These are phyloP conservation scores for Oenanthe melanoleuca DNA, from an alignment of 2,113 vertebrate genomes.

Conservation along the genomic window DNA sequence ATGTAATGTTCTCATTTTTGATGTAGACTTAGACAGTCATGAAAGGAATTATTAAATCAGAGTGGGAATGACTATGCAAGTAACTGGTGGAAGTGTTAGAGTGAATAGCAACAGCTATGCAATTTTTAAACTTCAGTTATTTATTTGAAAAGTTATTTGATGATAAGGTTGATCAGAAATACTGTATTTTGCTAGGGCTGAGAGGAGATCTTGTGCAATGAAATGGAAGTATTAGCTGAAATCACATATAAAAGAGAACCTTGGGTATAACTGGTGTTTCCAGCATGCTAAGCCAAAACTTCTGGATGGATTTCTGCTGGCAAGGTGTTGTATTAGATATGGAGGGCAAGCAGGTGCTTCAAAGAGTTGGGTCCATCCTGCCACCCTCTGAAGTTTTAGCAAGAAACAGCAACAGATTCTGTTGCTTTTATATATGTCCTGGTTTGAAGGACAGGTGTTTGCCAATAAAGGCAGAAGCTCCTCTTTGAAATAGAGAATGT, in stretches of 20 bases:
- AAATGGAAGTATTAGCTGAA: neutral
- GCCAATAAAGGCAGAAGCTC: no score
- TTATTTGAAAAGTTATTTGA: neutral
- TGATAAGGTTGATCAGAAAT: neutral
- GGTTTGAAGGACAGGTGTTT: no score
- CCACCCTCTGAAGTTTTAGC: neutral
- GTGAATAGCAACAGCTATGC: neutral
- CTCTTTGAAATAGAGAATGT: no score
- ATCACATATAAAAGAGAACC: neutral
- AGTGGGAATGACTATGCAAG: conserved; percentile 21
- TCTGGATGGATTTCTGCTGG: neutral
- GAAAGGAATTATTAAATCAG: conserved; percentile 22
- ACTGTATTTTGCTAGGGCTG: neutral
- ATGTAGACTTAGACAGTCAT: neutral
- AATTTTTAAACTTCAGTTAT: neutral
- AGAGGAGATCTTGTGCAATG: neutral
- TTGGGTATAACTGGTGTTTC: neutral
- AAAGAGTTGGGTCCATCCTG: neutral
- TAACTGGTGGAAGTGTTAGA: neutral
- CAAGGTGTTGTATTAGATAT: neutral
- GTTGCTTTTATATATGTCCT: neutral
- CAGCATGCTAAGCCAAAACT: neutral
- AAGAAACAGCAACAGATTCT: neutral
- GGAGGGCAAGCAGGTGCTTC: neutral
- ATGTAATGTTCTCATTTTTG: conserved; percentile 32